Conservation (phyloP, 1,140 invertebrate species). For the Drosophila bipectinata region DNA sequence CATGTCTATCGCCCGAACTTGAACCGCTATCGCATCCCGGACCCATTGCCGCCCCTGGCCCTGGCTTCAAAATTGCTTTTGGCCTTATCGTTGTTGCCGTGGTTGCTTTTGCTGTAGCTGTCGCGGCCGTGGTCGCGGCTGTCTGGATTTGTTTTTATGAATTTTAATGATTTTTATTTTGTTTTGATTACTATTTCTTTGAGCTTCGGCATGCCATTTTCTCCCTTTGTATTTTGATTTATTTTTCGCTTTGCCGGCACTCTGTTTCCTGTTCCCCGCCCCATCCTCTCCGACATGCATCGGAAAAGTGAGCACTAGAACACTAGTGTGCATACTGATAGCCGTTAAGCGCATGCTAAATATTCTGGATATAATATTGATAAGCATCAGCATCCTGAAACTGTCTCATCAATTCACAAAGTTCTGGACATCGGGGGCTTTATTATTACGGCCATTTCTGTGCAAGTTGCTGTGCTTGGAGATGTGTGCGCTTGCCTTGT, state of each 20-base stretch:
- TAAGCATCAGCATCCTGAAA: too few relatives aligned
- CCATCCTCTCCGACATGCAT: neutral
- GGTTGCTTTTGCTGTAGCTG: slow-evolving; percentile 7
- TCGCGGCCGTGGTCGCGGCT: slow-evolving; percentile 10
- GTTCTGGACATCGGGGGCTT: neutral
- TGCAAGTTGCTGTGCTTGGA: slow-evolving; percentile 11
- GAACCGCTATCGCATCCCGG: slow-evolving; percentile 37
- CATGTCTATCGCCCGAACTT: slow-evolving; percentile 29
- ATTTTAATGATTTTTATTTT: slow-evolving; percentile 65
- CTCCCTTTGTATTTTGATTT: slow-evolving; percentile 50
- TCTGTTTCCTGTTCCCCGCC: neutral
- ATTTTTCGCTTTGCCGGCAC: slow-evolving; percentile 33
- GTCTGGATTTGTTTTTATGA: slow-evolving; percentile 58
- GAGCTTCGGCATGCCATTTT: slow-evolving; percentile 30
- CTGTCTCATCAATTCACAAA: too few relatives aligned
- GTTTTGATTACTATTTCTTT: slow-evolving; percentile 63
- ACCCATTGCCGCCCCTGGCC: neutral
- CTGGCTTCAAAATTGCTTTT: slow-evolving; percentile 38
- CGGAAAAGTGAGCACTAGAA: neutral
- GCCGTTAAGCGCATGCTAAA: too few relatives aligned
- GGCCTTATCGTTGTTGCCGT: slow-evolving; percentile 44
- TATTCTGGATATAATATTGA: too few relatives aligned
- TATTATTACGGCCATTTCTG: neutral
- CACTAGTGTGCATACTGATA: neutral
- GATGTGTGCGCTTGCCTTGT: slow-evolving; percentile 43